Evolutionary conservation across 1,140 invertebrate genomes (phyloP), one percentile per base, ranked within the genome.

Genomic region (Drosophila pallidifrons): DNA sequence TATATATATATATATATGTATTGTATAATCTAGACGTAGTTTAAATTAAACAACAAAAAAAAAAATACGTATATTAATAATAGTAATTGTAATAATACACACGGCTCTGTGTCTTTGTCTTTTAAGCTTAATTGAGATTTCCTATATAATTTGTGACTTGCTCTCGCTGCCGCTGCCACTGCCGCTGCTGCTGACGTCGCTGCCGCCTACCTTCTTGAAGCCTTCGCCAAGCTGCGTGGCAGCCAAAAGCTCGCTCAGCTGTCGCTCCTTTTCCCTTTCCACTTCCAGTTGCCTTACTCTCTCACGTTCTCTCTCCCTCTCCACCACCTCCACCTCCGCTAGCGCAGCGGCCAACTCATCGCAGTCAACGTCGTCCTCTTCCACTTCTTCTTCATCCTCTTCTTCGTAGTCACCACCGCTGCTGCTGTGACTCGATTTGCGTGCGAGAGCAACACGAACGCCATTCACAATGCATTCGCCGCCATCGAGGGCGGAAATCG

Each of bases 351-450:
- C 43, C 2, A 20, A 15, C n/a, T 60, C 45, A 7, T 77, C 77
- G 35, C 25, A 43, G 7, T 66, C 61, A 8, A 58, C 69, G 6
- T 66, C 66, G 0, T 47, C 58, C 0, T 25, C 20, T 49, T 49
- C 7, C 47, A 35, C 10, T 2, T 35, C 16, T 0, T 68, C 82
- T 0, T 81, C 78, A 15, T 88, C 87, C 25, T 96, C 96, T 45
- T 96, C 95, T 41, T 94, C 95, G 45, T 95, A 77, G 93, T 95
- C 2, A 94, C 94, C 25, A 94, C 95, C 28, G 94, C 95, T 82
- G 95, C 95, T 87, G 69, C 82, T 76, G 25, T 88, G 77, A 43
- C 95, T 95, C 3, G 94, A 93, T 82, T 96, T 95, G 43, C 95
- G 93, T 11, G 93, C 93, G 8, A 94, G 93, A 0, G 80, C 70